Percentiles rank a stretch among this genome's conserved stretches.
phyloP scores from a whole-genome alignment of 2,797 vertebrate species.

The Takifugu ocellatus region DNA sequence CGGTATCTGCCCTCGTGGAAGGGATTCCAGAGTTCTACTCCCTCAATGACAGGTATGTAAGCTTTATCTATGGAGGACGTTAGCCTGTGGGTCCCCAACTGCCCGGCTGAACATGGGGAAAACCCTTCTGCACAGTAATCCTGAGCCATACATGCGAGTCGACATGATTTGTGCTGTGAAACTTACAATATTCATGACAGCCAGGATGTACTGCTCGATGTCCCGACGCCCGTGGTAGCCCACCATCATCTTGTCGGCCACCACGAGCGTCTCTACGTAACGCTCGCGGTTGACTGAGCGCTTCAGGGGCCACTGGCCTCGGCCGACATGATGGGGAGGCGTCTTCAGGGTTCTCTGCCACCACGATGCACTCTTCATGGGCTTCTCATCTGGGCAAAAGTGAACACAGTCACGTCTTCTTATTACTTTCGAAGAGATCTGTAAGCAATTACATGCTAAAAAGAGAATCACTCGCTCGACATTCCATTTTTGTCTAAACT shows the following conservation, averaged over 20 bases:
- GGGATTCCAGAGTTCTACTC: too few species aligned
- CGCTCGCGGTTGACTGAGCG: slow-evolving; percentile 93
- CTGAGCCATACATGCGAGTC: too few species aligned
- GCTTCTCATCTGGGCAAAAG: slow-evolving; percentile 85
- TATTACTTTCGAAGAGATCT: not conserved
- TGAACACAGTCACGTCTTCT: slow-evolving; percentile 5
- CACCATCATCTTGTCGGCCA: slow-evolving; percentile 99
- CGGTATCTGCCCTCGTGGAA: too few species aligned
- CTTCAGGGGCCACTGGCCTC: slow-evolving; percentile 91
- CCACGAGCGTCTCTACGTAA: slow-evolving; percentile 97
- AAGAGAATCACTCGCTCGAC: not conserved
- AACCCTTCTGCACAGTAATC: too few species aligned
- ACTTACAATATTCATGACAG: slow-evolving; percentile 99
- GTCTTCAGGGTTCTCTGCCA: slow-evolving; percentile 90
- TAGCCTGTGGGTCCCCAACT: too few species aligned
- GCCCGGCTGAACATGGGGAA: too few species aligned
- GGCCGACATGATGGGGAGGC: slow-evolving; percentile 83
- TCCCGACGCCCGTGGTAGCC: slow-evolving; percentile 95
- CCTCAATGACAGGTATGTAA: too few species aligned
- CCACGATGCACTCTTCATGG: slow-evolving; percentile 88
- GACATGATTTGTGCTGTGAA: slow-evolving; percentile 74
- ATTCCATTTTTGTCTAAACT: not conserved
- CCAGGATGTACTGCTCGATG: slow-evolving; percentile 98
- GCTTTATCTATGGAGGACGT: too few species aligned
- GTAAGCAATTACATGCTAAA: not conserved